These are phyloP conservation scores for Thecophora atra DNA, from an alignment of 2,888 invertebrate genomes.

Conservation along the genomic window DNA sequence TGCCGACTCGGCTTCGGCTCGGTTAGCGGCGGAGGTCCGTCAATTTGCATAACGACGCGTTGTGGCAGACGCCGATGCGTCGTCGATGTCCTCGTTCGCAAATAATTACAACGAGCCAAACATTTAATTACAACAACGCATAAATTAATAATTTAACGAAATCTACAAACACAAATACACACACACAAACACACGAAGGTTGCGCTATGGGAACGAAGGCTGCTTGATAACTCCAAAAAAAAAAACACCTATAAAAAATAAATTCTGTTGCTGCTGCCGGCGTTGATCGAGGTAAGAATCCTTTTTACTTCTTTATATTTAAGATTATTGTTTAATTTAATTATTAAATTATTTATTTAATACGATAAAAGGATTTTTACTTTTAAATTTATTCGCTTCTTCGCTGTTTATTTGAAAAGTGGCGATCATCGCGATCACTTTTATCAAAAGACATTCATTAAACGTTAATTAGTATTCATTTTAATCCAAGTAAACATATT, in stretches of 20 bases:
- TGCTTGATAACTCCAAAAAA: not conserved
- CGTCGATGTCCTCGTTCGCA: not conserved
- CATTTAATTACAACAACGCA: slow-evolving; percentile 23
- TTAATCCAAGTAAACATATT: not conserved
- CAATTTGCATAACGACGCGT: slow-evolving; percentile 43
- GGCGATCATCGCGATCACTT: no score
- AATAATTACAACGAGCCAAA: slow-evolving; percentile 25
- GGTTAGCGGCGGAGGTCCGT: slow-evolving; percentile 17
- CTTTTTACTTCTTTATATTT: no score
- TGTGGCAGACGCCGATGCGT: not conserved
- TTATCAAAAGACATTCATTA: not conserved
- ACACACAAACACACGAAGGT: not conserved
- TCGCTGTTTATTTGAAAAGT: no score
- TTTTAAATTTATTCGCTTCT: no score
- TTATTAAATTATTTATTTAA: no score
- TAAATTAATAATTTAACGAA: slow-evolving; percentile 23
- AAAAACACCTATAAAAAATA: not conserved
- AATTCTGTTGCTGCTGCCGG: not conserved
- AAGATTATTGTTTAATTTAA: no score
- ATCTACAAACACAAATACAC: slow-evolving; percentile 1
- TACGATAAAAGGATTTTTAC: no score
- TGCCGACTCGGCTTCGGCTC: not conserved
- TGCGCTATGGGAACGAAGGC: not conserved
- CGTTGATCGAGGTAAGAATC: not conserved
- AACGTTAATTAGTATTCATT: not conserved